Percentiles rank a stretch among this genome's conserved stretches.
These are phyloP conservation scores for Rhagoletis pomonella DNA, from an alignment of 1,140 invertebrate species.

Conservation along the genomic window DNA sequence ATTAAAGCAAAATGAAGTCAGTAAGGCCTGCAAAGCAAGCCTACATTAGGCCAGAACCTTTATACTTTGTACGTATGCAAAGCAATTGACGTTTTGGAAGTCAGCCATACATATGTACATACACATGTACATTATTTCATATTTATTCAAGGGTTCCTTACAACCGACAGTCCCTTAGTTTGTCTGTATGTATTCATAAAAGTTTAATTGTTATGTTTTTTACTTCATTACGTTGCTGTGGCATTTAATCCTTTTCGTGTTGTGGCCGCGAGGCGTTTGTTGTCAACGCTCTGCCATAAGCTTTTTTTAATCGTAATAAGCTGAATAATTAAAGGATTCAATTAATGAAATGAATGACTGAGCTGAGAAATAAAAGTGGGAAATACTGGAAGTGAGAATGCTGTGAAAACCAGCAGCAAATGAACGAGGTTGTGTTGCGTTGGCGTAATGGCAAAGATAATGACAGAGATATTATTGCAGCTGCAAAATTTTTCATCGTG, in stretches of 20 bases:
- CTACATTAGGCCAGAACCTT: too few relatives aligned
- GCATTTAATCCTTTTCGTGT: conserved; percentile 40
- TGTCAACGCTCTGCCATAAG: conserved; percentile 39
- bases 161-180: too few relatives aligned
- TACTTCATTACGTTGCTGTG: not conserved
- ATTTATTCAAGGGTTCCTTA: too few relatives aligned
- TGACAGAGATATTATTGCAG: conserved; percentile 35
- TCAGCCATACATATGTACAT: too few relatives aligned
- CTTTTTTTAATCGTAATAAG: conserved; percentile 51
- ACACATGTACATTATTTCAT: too few relatives aligned
- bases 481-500: conserved; percentile 24
- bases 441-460: conserved; percentile 26
- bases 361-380: not conserved
- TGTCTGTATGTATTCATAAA: not conserved
- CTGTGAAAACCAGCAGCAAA: not conserved
- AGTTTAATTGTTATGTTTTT: not conserved
- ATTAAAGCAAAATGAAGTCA: too few relatives aligned
- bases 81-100: too few relatives aligned
- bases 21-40: too few relatives aligned
- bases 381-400: not conserved
- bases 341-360: conserved; percentile 49
- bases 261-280: conserved; percentile 31
- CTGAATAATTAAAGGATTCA: conserved; percentile 52
- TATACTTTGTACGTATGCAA: too few relatives aligned
- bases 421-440: not conserved